These are phyloP conservation scores for Saimiri boliviensis DNA, from an alignment of 2,113 vertebrate species.

Conservation along the genomic window DNA sequence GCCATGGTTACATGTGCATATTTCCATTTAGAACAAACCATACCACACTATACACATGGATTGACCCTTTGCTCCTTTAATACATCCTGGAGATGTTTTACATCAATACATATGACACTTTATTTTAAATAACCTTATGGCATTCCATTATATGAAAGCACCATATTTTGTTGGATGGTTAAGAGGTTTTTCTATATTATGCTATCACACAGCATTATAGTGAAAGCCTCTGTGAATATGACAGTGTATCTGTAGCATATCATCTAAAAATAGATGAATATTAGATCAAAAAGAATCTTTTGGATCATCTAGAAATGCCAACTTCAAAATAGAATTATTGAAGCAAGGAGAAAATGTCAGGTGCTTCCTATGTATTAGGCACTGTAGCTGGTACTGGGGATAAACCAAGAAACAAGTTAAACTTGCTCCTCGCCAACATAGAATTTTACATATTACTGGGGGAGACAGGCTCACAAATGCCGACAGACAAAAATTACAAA, in stretches of 20 bases:
- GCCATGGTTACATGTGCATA: not conserved
- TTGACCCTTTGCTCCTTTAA: not conserved
- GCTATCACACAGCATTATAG: not conserved
- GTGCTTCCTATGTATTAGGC: not conserved
- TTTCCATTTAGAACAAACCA: conserved; percentile 7
- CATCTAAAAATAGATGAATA: not conserved
- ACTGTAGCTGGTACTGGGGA: not conserved
- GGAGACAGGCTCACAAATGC: not conserved
- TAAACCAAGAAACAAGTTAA: not conserved
- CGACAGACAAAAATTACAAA: not conserved
- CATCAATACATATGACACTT: not conserved
- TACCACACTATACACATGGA: not conserved
- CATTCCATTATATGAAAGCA: not conserved
- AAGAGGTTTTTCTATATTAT: not conserved
- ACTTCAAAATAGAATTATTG: not conserved
- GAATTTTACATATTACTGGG: not conserved
- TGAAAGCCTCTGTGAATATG: not conserved
- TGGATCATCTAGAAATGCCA: not conserved
- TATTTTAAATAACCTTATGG: not conserved
- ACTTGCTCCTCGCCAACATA: not conserved
- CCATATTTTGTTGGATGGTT: not conserved
- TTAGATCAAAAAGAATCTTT: not conserved
- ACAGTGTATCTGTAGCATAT: not conserved
- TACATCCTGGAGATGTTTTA: not conserved
- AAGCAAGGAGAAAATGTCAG: not conserved